Percentiles rank a stretch among this genome's conserved stretches.
Conservation (phyloP, 1,140 invertebrate genomes). For the Aporrectodea caliginosa region DNA sequence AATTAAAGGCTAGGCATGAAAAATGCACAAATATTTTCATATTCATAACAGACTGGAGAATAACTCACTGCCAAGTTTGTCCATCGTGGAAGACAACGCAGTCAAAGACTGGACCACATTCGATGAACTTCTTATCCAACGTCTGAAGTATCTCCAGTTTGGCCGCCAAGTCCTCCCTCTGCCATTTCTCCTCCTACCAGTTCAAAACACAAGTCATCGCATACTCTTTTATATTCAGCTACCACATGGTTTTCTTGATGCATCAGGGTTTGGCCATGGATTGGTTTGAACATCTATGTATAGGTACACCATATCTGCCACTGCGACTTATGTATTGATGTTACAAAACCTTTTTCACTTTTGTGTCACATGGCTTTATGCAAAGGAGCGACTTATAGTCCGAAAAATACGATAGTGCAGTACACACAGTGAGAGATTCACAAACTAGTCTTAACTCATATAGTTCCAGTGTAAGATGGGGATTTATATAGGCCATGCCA, state of each 20-base stretch:
- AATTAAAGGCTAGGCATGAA: neutral
- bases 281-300: too few relatives aligned
- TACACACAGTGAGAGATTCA: too few relatives aligned
- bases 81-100: conserved; percentile 89
- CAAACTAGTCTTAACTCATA: too few relatives aligned
- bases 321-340: too few relatives aligned
- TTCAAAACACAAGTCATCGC: too few relatives aligned
- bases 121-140: conserved; percentile 82
- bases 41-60: neutral
- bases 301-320: too few relatives aligned
- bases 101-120: conserved; percentile 85
- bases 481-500: too few relatives aligned
- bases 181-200: conserved; percentile 69
- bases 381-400: too few relatives aligned
- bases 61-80: conserved; percentile 67
- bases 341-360: too few relatives aligned
- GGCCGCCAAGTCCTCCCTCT: conserved; percentile 84
- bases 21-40: neutral
- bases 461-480: too few relatives aligned
- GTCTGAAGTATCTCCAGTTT: conserved; percentile 75
- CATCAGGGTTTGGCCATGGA: neutral
- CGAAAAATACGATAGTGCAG: too few relatives aligned
- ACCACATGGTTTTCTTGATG: neutral
- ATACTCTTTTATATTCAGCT: neutral
- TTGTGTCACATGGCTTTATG: too few relatives aligned